A percentile compares a stretch with the other conserved stretches of the same genome.
These are phyloP conservation scores for Ephestia elutella DNA, from an alignment of 1,140 invertebrate species.

Conservation along the genomic window DNA sequence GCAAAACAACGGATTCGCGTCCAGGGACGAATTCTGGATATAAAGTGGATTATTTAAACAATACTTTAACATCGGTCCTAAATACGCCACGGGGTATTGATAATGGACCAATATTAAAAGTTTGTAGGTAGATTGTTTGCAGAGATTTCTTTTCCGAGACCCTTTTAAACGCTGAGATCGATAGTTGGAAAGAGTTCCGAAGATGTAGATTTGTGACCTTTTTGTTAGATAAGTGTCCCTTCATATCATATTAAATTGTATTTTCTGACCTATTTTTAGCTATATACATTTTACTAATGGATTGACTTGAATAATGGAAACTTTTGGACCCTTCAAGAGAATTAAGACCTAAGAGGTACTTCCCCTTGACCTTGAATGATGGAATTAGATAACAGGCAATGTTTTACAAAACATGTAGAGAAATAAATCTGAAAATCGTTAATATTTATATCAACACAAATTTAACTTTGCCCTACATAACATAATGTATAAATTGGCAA, in stretches of 20 bases:
- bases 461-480: no score
- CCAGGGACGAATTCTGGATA: slow-evolving; percentile 4
- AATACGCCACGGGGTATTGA: not conserved
- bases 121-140: not conserved
- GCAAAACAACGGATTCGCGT: slow-evolving; percentile 1
- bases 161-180: not conserved
- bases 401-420: no score
- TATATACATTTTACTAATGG: not conserved
- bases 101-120: not conserved
- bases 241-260: no score
- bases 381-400: no score
- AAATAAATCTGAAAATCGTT: no score
- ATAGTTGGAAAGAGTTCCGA: not conserved
- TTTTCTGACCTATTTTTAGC: no score
- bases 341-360: no score
- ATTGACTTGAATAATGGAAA: not conserved
- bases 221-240: not conserved
- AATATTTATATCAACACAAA: no score
- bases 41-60: slow-evolving; percentile 7
- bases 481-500: no score
- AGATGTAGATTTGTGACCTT: not conserved
- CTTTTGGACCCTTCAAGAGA: no score
- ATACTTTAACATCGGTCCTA: not conserved
- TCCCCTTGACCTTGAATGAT: no score
- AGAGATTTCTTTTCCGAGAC: not conserved